phyloP scores from a whole-genome alignment of 2,797 vertebrate species.

The Monodelphis domestica region DNA sequence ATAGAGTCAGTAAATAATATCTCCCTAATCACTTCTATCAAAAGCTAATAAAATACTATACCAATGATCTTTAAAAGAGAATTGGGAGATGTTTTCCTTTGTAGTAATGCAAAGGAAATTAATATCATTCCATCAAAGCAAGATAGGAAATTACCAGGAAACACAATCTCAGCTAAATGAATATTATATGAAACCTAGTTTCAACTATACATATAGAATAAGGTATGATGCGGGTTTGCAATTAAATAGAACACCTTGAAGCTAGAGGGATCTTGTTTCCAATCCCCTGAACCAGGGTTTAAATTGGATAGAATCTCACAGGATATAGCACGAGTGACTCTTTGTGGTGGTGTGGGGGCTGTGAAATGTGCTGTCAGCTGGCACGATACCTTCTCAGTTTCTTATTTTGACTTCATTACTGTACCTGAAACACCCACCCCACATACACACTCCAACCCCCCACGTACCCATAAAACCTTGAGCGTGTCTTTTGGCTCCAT shows the following conservation, averaged over 20 bases:
- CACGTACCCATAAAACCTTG: slow-evolving; percentile 27
- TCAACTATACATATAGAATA: slow-evolving; percentile 39
- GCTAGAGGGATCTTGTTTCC: slow-evolving; percentile 40
- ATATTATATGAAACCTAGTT: slow-evolving; percentile 35
- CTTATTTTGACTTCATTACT: slow-evolving; percentile 64
- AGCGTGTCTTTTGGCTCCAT: slow-evolving; percentile 10
- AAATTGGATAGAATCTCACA: slow-evolving; percentile 58
- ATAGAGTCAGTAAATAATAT: slow-evolving; percentile 47
- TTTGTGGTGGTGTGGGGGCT: slow-evolving; percentile 49
- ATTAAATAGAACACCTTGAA: slow-evolving; percentile 59
- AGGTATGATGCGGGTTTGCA: slow-evolving; percentile 16
- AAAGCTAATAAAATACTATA: slow-evolving; percentile 51
- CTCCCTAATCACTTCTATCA: slow-evolving; percentile 32
- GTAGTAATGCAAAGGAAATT: slow-evolving; percentile 56
- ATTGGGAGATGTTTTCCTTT: slow-evolving; percentile 53
- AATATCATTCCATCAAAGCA: slow-evolving; percentile 55
- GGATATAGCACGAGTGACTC: slow-evolving; percentile 39
- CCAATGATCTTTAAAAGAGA: slow-evolving; percentile 48
- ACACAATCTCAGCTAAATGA: slow-evolving; percentile 59
- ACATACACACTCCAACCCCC: not conserved
- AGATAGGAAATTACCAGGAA: slow-evolving; percentile 53
- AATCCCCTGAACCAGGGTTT: slow-evolving; percentile 33
- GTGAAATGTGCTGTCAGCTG: slow-evolving; percentile 49
- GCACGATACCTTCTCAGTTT: slow-evolving; percentile 55
- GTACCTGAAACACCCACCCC: not conserved